Percentiles rank a stretch among this genome's conserved stretches.
Conservation (phyloP, 2,797 vertebrate genomes). For the Uromys caudimaculatus region DNA sequence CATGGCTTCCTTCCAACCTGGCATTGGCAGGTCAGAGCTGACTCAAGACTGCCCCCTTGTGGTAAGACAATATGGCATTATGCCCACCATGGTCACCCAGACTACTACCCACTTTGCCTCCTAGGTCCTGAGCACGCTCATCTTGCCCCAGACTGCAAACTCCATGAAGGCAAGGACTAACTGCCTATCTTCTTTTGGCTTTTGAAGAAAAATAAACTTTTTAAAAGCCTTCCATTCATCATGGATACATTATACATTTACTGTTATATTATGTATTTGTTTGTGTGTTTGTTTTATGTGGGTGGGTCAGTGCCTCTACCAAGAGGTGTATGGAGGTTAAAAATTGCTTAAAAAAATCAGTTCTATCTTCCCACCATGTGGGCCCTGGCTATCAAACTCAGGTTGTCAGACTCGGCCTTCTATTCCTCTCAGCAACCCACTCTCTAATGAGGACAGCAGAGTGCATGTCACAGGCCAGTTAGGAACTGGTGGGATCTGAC, state of each 20-base stretch:
- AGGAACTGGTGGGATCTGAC: neutral
- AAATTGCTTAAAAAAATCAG: neutral
- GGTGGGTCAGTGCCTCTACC: neutral
- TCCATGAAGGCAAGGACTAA: neutral
- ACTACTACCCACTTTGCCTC: neutral
- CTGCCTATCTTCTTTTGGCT: neutral
- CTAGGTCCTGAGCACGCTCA: neutral
- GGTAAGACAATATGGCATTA: fast-evolving
- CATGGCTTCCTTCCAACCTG: neutral
- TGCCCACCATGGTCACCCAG: neutral
- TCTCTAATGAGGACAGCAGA: neutral
- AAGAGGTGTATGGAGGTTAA: neutral
- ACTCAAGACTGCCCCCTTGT: neutral
- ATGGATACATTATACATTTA: neutral
- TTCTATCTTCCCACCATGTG: neutral
- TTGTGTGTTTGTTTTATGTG: neutral
- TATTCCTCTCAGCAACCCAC: neutral
- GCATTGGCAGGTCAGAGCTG: fast-evolving
- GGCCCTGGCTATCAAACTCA: neutral
- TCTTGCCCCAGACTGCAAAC: neutral
- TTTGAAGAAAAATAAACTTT: neutral
- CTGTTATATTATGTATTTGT: neutral
- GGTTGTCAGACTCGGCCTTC: neutral
- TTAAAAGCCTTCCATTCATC: neutral
- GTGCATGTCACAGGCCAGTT: fast-evolving